Conservation (phyloP, 2,797 vertebrate genomes). For the Kryptolebias ocellatus region DNA sequence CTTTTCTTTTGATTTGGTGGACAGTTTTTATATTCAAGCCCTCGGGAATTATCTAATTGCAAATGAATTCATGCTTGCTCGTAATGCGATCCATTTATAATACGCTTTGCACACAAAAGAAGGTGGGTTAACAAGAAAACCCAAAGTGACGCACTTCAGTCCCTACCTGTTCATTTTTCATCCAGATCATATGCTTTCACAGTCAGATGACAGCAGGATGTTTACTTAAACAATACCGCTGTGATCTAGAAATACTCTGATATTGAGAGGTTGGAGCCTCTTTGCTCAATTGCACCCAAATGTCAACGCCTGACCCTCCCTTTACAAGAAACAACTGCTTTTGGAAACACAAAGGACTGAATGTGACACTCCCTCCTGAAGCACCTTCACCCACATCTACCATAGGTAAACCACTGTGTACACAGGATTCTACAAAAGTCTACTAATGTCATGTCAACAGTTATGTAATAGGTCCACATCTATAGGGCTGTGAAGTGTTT, state of each 20-base stretch:
- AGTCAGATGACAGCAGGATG: neutral
- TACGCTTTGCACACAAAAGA: constrained; percentile 19
- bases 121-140: neutral
- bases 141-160: neutral
- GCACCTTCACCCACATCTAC: neutral
- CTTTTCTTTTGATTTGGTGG: constrained; percentile 23
- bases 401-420: neutral
- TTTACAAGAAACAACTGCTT: neutral
- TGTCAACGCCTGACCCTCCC: neutral
- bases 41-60: constrained; percentile 39
- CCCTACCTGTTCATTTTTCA: neutral
- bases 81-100: constrained; percentile 25
- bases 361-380: neutral
- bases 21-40: neutral
- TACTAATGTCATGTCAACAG: constrained; percentile 14
- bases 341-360: neutral
- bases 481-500: constrained; percentile 19
- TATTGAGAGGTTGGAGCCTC: neutral
- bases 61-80: constrained; percentile 8
- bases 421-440: neutral
- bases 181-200: neutral
- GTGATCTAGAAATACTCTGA: neutral
- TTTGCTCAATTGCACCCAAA: neutral
- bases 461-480: neutral
- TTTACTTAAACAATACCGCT: neutral